phyloP scores from a whole-genome alignment of 2,113 vertebrate genomes.

The Corythoichthys haematopterus region DNA sequence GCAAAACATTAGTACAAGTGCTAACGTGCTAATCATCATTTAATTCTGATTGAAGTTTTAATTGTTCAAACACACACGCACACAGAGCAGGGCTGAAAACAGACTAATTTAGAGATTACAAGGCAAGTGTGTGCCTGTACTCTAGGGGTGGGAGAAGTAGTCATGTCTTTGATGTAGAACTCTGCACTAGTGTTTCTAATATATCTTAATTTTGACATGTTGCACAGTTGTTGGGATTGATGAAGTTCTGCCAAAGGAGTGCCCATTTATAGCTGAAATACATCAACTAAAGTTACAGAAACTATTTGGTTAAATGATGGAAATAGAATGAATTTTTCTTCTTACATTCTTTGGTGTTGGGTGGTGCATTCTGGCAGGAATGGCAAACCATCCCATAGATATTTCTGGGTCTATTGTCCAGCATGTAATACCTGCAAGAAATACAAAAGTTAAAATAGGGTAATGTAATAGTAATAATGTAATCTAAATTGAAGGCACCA shows the following conservation, averaged over 20 bases:
- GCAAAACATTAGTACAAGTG: conserved; percentile 61
- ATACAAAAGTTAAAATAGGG: not conserved
- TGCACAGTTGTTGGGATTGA: not conserved
- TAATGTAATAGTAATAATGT: not conserved
- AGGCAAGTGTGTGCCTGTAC: conserved; percentile 63
- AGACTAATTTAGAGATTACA: conserved; percentile 58
- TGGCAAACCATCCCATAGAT: conserved; percentile 95
- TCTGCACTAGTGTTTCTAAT: not conserved
- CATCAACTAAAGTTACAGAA: not conserved
- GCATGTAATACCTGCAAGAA: conserved; percentile 84
- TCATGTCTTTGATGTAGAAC: not conserved
- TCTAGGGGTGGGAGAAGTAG: not conserved
- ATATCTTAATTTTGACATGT: not conserved
- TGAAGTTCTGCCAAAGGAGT: not conserved
- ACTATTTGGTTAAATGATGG: not conserved
- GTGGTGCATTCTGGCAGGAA: conserved; percentile 87
- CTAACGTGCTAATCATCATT: conserved; percentile 64
- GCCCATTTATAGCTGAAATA: not conserved
- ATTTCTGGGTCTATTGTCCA: conserved; percentile 90
- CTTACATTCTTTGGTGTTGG: conserved; percentile 96
- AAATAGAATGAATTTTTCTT: conserved; percentile 16
- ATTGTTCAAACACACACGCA: conserved; percentile 46
- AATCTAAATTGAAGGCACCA: not conserved
- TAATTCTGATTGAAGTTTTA: conserved; percentile 56
- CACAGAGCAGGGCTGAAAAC: conserved; percentile 44